Evolutionary conservation across 2,113 vertebrate species (phyloP).

Genomic region (Callorhinus ursinus): DNA sequence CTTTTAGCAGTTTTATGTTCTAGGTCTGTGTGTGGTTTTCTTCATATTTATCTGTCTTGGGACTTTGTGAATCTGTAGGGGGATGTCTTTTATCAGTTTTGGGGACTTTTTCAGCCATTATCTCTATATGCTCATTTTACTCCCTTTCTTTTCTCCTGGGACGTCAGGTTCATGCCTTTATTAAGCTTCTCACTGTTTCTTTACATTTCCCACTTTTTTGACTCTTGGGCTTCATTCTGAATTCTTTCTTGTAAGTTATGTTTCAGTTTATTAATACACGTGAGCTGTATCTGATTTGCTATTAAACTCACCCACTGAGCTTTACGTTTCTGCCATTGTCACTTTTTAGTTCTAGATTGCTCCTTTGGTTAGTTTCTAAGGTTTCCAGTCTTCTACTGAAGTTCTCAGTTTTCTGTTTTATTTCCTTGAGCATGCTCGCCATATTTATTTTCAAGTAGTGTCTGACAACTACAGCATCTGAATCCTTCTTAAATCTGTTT

Average conservation of each 20-base stretch:
- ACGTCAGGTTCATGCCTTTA: not conserved
- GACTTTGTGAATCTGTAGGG: not conserved
- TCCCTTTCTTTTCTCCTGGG: not conserved
- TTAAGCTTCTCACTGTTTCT: not conserved
- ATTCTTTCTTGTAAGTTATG: not conserved
- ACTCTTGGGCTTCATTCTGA: not conserved
- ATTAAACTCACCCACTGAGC: not conserved
- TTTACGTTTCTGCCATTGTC: conserved; percentile 30
- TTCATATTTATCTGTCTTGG: not conserved
- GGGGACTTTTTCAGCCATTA: not conserved
- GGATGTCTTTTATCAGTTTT: not conserved
- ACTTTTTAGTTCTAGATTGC: not conserved
- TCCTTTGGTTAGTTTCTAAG: not conserved
- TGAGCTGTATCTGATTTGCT: not conserved
- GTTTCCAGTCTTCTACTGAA: not conserved
- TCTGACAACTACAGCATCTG: not conserved
- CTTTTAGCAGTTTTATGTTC: not conserved
- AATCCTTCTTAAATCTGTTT: not conserved
- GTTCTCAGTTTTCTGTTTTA: conserved; percentile 28
- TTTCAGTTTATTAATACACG: not conserved
- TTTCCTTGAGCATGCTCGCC: not conserved
- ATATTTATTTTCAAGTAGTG: not conserved
- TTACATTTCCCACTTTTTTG: not conserved
- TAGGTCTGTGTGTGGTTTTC: not conserved
- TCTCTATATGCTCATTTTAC: not conserved